Conservation (phyloP, 2,888 invertebrate genomes). For the Leuctra nigra region DNA sequence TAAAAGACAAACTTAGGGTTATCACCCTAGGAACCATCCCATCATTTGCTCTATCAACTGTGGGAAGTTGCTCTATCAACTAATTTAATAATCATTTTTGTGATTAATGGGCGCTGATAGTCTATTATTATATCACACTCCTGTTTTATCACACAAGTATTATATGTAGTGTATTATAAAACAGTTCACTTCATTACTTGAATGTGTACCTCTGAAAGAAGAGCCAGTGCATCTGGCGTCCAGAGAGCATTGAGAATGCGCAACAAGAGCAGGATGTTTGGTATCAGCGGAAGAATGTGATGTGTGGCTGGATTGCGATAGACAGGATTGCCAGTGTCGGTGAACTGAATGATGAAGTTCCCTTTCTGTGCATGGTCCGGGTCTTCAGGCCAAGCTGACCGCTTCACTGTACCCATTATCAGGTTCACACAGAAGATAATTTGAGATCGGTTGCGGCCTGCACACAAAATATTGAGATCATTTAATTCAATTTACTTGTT, state of each 20-base stretch:
- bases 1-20: no score
- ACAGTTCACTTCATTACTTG: no score
- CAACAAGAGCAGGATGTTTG: conserved; percentile 69
- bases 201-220: conserved; percentile 54
- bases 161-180: no score
- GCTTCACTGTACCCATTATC: conserved; percentile 77
- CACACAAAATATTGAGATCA: background rate
- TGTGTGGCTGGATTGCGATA: conserved; percentile 82
- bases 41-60: no score
- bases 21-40: no score
- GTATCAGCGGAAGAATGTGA: conserved; percentile 73
- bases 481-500: no score
- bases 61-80: no score
- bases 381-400: conserved; percentile 83
- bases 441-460: conserved; percentile 55
- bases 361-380: conserved; percentile 77
- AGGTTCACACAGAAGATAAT: conserved; percentile 67
- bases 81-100: no score
- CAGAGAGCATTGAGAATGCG: conserved; percentile 76
- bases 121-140: no score
- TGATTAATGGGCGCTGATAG: no score
- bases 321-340: conserved; percentile 68
- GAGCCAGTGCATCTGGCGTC: conserved; percentile 55
- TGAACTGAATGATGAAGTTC: conserved; percentile 72
- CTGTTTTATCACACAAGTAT: no score